Evolutionary conservation across 1,140 invertebrate genomes (phyloP), one percentile per base, ranked within the genome.

Genomic region (Metopolophium dirhodum): DNA sequence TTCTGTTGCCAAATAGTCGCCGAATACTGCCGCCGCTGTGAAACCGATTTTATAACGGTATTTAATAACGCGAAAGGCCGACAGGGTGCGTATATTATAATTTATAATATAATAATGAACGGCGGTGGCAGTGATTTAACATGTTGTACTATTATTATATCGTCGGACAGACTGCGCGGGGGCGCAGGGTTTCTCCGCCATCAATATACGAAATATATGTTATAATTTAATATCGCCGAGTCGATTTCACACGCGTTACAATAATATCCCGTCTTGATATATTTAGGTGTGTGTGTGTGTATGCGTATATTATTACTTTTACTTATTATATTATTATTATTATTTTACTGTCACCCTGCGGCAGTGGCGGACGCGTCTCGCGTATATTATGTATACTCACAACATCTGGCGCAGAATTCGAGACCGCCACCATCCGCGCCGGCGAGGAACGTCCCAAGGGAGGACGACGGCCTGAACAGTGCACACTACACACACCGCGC

Each of bases 371-470:
- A n/a, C 30, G 30, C 30, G 14, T 35, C 47, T n/a, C 86, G 26
- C 23, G 45, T 30, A 30, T 14, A 30, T 23, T 14, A 57, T 30
- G 6, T 68, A 77, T 30, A 11, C 26, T 30, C 30, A 30, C 49
- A n/a, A 26, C 85, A 86, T 86, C 41, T 86, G 85, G 85, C 85
- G 85, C 37, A 37, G 83, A 86, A 41, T 86, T 86, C 83, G 83
- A 23, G 20, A 86, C 87, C 30, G 49, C n/a, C 49, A 18, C 9
- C 26, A 18, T 11, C 49, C 49, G 49, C 18, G 86, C 49, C n/a
- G 88, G 6, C 88, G 35, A 47, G 45, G 23, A 86, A n/a, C 88
- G 49, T 41, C 49, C 88, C 87, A 26, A 30, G 85, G 85, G 85
- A 86, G 14, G 14, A 35, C 30, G 49, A 26, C 87, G 45, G 45